A percentile compares a stretch with the other conserved stretches of the same genome.
Conservation (phyloP, 1,140 invertebrate genomes). For the Sycophila sp. region DNA sequence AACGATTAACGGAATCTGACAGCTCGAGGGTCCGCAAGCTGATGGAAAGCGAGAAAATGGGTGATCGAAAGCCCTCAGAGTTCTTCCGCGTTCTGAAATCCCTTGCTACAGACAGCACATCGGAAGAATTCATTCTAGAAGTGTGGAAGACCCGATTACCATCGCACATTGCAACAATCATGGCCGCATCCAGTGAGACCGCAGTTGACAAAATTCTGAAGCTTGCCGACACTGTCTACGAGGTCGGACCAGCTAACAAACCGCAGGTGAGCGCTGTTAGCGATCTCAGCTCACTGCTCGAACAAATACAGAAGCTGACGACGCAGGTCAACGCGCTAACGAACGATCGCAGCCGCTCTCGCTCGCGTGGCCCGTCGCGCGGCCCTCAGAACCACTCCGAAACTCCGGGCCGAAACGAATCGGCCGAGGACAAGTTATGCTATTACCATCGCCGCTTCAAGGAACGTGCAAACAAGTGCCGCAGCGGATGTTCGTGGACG, state of each 20-base stretch:
- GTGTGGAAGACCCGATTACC: neutral
- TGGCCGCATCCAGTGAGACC: neutral
- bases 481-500: neutral
- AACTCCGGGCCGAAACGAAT: neutral
- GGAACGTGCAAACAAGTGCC: neutral
- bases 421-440: neutral
- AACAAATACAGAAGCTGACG: neutral
- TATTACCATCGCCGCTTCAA: conserved; percentile 1
- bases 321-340: neutral
- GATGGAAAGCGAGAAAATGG: neutral
- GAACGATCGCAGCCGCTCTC: neutral
- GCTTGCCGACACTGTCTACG: neutral
- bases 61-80: conserved; percentile 2
- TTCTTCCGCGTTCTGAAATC: neutral
- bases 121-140: neutral
- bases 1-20: neutral
- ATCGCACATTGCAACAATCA: neutral
- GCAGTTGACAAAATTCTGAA: neutral
- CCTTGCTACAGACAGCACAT: no score
- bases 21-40: neutral
- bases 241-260: neutral
- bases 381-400: neutral
- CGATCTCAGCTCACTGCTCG: neutral
- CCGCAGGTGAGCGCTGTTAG: neutral
- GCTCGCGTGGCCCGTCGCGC: neutral